Percentiles rank a stretch among this genome's conserved stretches.
These are phyloP conservation scores for Nasonovia ribisnigri DNA, from an alignment of 2,888 invertebrate genomes.

Conservation along the genomic window DNA sequence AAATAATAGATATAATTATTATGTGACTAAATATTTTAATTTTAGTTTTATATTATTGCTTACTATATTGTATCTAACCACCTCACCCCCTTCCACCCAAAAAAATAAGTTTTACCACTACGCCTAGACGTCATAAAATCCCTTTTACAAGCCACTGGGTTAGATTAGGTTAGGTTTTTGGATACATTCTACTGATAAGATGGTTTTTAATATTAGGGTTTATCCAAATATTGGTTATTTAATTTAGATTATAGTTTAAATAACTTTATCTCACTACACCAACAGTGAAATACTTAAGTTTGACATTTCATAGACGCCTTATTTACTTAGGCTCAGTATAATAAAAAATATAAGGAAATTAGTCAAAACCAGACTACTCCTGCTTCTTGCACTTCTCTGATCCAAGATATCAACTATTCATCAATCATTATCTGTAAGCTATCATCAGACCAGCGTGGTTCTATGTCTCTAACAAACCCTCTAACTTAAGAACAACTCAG, in stretches of 20 bases:
- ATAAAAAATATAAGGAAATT: neutral
- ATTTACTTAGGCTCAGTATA: neutral
- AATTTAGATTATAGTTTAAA: neutral
- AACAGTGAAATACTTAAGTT: neutral
- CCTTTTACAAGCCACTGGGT: too few species aligned
- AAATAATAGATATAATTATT: too few species aligned
- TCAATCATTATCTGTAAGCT: neutral
- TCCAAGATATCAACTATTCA: neutral
- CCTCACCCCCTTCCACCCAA: too few species aligned
- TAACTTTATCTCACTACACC: neutral
- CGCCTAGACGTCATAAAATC: too few species aligned
- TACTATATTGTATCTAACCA: too few species aligned
- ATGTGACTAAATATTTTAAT: too few species aligned
- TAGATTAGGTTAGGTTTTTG: too few species aligned
- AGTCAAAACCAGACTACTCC: neutral
- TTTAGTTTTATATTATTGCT: too few species aligned
- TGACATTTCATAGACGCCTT: neutral
- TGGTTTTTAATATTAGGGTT: neutral
- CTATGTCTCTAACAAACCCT: too few species aligned
- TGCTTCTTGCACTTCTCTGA: neutral
- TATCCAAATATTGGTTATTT: neutral
- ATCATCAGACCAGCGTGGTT: neutral
- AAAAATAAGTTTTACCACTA: too few species aligned
- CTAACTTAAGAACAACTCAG: too few species aligned
- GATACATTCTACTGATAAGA: neutral